phyloP scores from a whole-genome alignment of 2,113 vertebrate genomes.

The Cacatua alba region DNA sequence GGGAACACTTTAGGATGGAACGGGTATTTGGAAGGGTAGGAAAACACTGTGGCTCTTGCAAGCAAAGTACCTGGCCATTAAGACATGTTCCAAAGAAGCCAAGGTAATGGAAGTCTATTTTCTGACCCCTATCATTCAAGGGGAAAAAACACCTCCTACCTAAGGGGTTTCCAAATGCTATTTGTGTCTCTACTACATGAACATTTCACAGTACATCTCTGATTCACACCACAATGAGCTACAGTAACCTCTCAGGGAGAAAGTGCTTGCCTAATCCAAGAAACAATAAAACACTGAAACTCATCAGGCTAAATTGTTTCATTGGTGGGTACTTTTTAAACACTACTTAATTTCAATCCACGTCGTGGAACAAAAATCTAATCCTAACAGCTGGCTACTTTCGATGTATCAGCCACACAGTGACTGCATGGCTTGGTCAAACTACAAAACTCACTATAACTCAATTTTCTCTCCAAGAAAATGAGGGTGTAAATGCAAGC shows the following conservation, averaged over 20 bases:
- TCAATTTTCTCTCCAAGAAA: not conserved
- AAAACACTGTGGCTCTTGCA: not conserved
- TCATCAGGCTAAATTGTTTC: not conserved
- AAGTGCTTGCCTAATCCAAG: not conserved
- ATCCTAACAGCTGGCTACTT: rapidly evolving
- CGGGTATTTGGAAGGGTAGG: not conserved
- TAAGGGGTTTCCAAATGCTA: not conserved
- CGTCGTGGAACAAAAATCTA: rapidly evolving
- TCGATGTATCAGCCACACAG: not conserved
- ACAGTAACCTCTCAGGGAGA: not conserved
- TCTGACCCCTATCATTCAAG: not conserved
- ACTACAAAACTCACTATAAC: not conserved
- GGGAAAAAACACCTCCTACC: not conserved
- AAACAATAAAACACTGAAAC: not conserved
- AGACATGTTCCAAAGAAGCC: not conserved
- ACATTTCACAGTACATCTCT: not conserved
- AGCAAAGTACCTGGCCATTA: not conserved
- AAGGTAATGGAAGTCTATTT: not conserved
- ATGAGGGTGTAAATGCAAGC: not conserved
- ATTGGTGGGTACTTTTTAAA: not conserved
- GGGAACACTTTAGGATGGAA: not conserved
- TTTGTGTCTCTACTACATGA: not conserved
- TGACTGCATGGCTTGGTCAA: rapidly evolving
- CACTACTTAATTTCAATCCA: not conserved
- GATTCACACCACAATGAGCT: not conserved